Evolutionary conservation across 1,140 invertebrate genomes (phyloP).

Genomic region (Chelonus insularis): DNA sequence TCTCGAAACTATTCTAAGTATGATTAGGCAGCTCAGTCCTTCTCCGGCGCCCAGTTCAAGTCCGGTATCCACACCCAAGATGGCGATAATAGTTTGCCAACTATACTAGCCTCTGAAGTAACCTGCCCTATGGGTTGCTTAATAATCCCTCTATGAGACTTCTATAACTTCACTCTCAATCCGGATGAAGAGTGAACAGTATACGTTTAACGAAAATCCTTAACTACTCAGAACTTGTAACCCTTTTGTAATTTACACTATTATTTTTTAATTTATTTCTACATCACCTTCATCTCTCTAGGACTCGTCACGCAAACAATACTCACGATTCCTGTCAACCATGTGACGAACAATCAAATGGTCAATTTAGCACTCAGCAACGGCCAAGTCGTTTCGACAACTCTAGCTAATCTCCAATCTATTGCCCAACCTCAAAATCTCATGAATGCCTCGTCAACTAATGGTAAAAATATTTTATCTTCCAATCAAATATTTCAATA

Average conservation of each 20-base stretch:
- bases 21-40: constrained; percentile 57
- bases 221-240: neutral
- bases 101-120: constrained; percentile 55
- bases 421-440: constrained; percentile 72
- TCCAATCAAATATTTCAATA: too few relatives aligned
- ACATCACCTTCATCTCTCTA: constrained; percentile 49
- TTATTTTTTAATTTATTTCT: neutral
- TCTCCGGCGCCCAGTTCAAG: constrained; percentile 35
- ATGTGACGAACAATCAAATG: constrained; percentile 80
- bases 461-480: constrained; percentile 42
- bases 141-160: constrained; percentile 58
- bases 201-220: constrained; percentile 27
- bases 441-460: constrained; percentile 64
- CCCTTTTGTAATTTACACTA: neutral
- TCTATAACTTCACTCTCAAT: constrained; percentile 51
- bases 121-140: constrained; percentile 59
- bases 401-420: constrained; percentile 77
- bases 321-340: constrained; percentile 87
- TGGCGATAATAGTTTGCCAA: constrained; percentile 61
- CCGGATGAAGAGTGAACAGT: constrained; percentile 28
- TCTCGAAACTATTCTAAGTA: constrained; percentile 63
- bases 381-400: constrained; percentile 83
- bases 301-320: constrained; percentile 92
- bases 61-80: constrained; percentile 48
- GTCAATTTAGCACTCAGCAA: constrained; percentile 78